Percentiles rank a stretch among this genome's conserved stretches.
Conservation (phyloP, 1,140 invertebrate species). For the Pemphigus obesinymphae region DNA sequence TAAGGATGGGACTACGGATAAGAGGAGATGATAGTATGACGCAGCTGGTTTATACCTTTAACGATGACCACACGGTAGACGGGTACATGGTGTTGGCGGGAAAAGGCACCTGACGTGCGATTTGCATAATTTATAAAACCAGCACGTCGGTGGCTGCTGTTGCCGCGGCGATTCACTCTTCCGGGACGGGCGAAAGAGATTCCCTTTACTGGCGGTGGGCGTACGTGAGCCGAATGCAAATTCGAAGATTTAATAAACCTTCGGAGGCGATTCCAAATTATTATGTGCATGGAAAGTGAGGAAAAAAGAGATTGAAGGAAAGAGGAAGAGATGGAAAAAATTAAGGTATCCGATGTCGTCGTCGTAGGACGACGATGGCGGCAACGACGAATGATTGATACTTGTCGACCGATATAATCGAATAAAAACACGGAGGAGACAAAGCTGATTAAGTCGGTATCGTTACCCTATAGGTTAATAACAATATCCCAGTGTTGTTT, state of each 20-base stretch:
- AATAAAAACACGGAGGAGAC: not conserved
- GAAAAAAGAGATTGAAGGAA: not conserved
- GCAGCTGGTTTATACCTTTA: not conserved
- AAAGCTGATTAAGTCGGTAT: too few relatives aligned
- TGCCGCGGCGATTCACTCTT: not conserved
- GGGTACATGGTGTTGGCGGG: not conserved
- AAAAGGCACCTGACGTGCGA: not conserved
- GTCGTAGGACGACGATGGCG: not conserved
- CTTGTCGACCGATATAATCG: not conserved
- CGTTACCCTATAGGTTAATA: too few relatives aligned
- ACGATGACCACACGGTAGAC: not conserved
- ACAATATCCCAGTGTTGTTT: too few relatives aligned
- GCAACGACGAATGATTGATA: not conserved
- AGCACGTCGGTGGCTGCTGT: not conserved
- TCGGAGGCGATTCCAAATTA: not conserved
- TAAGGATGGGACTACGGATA: not conserved
- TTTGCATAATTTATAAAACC: slow-evolving; percentile 14
- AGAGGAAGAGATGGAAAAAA: not conserved
- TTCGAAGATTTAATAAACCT: slow-evolving; percentile 13
- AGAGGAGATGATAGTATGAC: not conserved
- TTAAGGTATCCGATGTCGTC: not conserved
- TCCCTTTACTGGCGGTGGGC: not conserved
- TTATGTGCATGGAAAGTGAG: not conserved
- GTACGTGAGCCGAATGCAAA: not conserved
- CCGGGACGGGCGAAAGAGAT: not conserved